Conservation (phyloP, 2,888 invertebrate genomes). For the Copidosoma aretas region DNA sequence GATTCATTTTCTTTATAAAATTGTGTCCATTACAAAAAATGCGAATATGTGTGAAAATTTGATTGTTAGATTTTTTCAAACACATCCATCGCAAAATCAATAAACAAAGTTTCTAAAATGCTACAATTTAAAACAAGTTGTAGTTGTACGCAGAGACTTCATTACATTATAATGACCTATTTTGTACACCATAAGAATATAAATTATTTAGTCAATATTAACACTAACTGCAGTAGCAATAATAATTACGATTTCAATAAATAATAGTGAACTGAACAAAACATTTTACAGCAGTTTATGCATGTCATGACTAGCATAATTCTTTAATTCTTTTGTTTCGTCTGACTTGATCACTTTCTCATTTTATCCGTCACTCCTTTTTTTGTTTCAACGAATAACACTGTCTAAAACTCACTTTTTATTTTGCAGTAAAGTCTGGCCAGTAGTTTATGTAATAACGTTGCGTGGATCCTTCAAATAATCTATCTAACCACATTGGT, state of each 20-base stretch:
- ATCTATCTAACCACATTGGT: slow-evolving; percentile 93
- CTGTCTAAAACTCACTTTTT: slow-evolving; percentile 51
- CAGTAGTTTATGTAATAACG: slow-evolving; percentile 96
- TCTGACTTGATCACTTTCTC: neutral
- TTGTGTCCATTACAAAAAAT: slow-evolving; percentile 33
- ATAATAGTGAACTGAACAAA: slow-evolving; percentile 18
- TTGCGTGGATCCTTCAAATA: slow-evolving; percentile 95
- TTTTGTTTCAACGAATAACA: slow-evolving; percentile 15
- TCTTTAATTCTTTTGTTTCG: slow-evolving; percentile 18
- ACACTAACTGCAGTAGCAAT: slow-evolving; percentile 9
- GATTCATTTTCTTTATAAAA: slow-evolving; percentile 31
- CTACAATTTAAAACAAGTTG: neutral
- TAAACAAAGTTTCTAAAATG: neutral
- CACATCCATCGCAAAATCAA: neutral
- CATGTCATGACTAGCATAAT: slow-evolving; percentile 37
- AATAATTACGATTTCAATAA: slow-evolving; percentile 18
- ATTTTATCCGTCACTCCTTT: neutral
- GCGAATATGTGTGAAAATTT: slow-evolving; percentile 18
- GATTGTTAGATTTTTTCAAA: slow-evolving; percentile 6
- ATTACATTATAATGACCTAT: slow-evolving; percentile 2
- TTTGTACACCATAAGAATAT: slow-evolving; percentile 16
- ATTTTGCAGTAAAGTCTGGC: slow-evolving; percentile 94
- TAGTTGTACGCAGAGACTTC: neutral
- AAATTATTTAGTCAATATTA: neutral
- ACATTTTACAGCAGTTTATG: slow-evolving; percentile 10